These are phyloP conservation scores for Diorhabda carinulata DNA, from an alignment of 1,140 invertebrate species.

Conservation along the genomic window DNA sequence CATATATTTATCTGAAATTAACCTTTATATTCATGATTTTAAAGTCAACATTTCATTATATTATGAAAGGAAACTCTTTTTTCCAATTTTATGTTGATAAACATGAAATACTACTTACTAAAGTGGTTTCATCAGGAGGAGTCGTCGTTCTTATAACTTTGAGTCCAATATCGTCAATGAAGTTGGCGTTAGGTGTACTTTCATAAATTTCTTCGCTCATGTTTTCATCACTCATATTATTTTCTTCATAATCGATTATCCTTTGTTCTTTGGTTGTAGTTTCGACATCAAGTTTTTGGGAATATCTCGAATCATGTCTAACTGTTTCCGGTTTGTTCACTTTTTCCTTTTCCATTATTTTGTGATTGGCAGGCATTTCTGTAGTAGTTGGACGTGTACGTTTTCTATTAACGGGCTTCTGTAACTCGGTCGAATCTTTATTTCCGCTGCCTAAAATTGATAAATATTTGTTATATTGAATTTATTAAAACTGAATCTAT, in stretches of 20 bases:
- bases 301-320: background rate
- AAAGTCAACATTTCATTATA: no score
- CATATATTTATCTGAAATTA: no score
- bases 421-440: slow-evolving; percentile 3
- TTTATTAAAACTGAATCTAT: no score
- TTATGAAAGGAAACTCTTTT: no score
- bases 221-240: background rate
- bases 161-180: background rate
- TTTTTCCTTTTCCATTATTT: slow-evolving; percentile 7
- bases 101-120: background rate
- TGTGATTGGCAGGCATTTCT: slow-evolving; percentile 15
- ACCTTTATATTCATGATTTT: no score
- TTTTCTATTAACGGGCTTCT: slow-evolving; percentile 7
- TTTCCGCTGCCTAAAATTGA: background rate
- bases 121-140: background rate
- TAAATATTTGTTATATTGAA: background rate
- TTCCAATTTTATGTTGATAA: no score
- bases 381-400: slow-evolving; percentile 10
- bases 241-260: background rate
- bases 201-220: slow-evolving; percentile 21
- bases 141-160: slow-evolving; percentile 17
- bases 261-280: background rate
- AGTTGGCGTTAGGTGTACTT: slow-evolving; percentile 8
- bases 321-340: background rate
- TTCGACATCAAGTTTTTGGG: background rate